Evolutionary conservation across 2,113 vertebrate genomes (phyloP), one percentile per base, ranked within the genome.

Genomic region (Triplophysa rosa): DNA sequence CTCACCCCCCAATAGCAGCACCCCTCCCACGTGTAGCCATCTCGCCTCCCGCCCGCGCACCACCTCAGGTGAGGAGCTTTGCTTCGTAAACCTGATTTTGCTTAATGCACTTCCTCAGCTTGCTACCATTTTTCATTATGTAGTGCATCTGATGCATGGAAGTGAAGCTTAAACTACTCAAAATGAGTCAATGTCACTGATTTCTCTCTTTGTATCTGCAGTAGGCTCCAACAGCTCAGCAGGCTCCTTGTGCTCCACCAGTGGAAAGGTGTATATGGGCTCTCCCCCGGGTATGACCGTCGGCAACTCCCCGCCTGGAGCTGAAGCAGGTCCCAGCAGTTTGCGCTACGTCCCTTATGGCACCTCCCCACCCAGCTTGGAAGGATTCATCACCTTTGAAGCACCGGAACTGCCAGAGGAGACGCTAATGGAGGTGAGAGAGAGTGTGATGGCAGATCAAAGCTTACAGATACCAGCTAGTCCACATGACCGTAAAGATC

Each of bases 361-460:
- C 65, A 95, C 95, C 66, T 99, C 97, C 1, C 96, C 97, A 56
- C 97, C 97, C 52, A 98, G 95, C 89, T 87, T 98, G 72, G 97
- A 99, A 70, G 97, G 97, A 12, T 97, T 99, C 84, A 94, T 98
- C 89, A 97, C 95, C 52, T 98, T 99, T 13, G 97, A 98, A 91
- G 96, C 97, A 67, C 97, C 97, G 0, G 97, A 99, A 88, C 93
- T 98, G 78, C 97, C 96, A 0, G 97, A 99, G 86, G 97, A 99
- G 89, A 99, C 97, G 0, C 93, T 99, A 76, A 98, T 98, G 97
- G 97, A 99, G 97, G 97, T 98, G 91, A 84, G 89, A 47, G 33
- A 14, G 33, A 23, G 11, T 3, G 9, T 7, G 10, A 23, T 62
- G 59, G 10, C 23, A 23, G 59, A 62, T 24, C 10, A 62, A 10